phyloP scores from a whole-genome alignment of 2,888 invertebrate species.

The Heliconius hortense region DNA sequence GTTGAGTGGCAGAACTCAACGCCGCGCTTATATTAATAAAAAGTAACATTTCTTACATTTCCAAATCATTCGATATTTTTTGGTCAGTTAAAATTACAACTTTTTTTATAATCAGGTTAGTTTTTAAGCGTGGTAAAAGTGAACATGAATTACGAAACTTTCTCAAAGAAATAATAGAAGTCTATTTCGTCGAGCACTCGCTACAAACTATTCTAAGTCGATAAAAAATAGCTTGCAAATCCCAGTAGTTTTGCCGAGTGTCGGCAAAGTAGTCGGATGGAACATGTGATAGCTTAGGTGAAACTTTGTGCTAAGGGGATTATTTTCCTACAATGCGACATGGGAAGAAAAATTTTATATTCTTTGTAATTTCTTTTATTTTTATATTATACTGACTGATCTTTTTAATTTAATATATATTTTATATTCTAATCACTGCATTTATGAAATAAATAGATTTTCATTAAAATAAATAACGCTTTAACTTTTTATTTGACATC shows the following conservation, averaged over 20 bases:
- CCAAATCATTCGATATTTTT: too few relatives aligned
- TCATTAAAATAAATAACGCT: background rate
- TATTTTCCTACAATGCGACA: constrained; percentile 49
- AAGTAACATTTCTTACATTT: too few relatives aligned
- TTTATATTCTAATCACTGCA: background rate
- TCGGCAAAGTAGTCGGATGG: constrained; percentile 67
- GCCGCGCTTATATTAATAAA: too few relatives aligned
- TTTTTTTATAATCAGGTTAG: too few relatives aligned
- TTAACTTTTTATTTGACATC: too few relatives aligned
- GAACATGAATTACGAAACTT: background rate
- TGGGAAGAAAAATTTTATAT: background rate
- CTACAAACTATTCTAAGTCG: constrained; percentile 54
- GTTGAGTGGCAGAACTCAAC: too few relatives aligned
- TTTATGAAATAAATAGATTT: background rate
- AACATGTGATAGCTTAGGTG: constrained; percentile 69
- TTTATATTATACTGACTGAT: background rate
- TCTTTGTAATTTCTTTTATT: background rate
- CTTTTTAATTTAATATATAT: background rate
- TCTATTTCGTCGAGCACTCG: constrained; percentile 29
- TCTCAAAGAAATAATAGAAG: constrained; percentile 5
- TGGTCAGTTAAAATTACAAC: too few relatives aligned
- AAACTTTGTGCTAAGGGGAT: constrained; percentile 58
- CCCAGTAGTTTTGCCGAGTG: constrained; percentile 61
- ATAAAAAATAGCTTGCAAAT: constrained; percentile 71
- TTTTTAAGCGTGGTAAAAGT: background rate